Conservation (phyloP, 2,113 vertebrate genomes). For the Salminus brasiliensis region DNA sequence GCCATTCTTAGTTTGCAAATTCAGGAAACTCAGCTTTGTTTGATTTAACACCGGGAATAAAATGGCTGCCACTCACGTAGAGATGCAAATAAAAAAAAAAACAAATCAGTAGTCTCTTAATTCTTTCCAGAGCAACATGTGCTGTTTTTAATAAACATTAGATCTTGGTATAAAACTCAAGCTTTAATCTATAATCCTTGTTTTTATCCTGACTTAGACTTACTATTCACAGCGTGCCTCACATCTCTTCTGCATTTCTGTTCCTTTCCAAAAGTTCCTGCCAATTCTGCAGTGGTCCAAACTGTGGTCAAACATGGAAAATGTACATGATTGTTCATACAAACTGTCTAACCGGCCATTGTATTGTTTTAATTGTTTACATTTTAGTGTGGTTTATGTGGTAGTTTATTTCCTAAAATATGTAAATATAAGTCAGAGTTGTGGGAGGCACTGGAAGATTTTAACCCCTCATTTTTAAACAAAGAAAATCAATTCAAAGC, state of each 20-base stretch:
- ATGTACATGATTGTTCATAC: neutral
- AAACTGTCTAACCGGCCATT: neutral
- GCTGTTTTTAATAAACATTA: neutral
- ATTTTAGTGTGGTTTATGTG: neutral
- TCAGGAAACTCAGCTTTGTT: too few species aligned
- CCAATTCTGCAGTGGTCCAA: neutral
- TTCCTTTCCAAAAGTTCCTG: neutral
- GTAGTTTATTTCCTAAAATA: neutral
- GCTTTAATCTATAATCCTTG: neutral
- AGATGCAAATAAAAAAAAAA: too few species aligned
- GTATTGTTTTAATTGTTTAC: neutral
- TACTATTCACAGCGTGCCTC: neutral
- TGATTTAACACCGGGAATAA: too few species aligned
- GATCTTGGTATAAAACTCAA: too few species aligned
- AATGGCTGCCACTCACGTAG: too few species aligned
- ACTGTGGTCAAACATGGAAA: constrained; percentile 35
- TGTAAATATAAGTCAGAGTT: neutral
- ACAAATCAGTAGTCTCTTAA: too few species aligned
- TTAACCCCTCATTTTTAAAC: neutral
- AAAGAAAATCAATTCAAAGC: neutral
- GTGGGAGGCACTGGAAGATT: neutral
- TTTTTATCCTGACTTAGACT: neutral
- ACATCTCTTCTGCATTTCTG: neutral
- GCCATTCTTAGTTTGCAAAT: too few species aligned
- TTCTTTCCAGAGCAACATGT: too few species aligned